Base-by-base conservation (phyloP, 2,888 invertebrate genomes). In the Caenorhabditis sp. region DNA sequence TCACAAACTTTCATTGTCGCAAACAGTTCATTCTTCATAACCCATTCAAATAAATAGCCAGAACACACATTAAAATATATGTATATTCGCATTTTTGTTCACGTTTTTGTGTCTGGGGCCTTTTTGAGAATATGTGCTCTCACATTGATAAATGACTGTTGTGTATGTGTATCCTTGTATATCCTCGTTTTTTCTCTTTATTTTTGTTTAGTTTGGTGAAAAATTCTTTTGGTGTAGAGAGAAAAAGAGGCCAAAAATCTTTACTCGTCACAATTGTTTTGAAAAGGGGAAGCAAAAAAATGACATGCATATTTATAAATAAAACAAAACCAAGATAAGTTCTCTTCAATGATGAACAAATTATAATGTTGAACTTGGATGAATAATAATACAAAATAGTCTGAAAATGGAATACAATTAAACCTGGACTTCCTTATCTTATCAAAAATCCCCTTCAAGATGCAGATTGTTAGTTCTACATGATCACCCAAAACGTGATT, bases 111-210 rank as follows among this genome's bases (percentile, higher is more conserved):
- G 43, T 10, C 43, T 43, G 31, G 5, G 10, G 31, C 31, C 31
- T 31, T 31, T 31, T 31, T 17, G 17, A 43, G 43, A 51, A 51
- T 51, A 67, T 71, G 66, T 67, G 67, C 67, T 71, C 67, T 55
- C 62, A 61, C 57, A 67, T 71, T 72, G 67, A 72, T 67, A 67
- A 72, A 72, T 72, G 72, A 72, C 67, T 64, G 62, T 66, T 71
- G 62, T 51, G 64, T 65, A 57, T 64, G 65, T 64, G 43, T 43
- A 36, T 36, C 51, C 23, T 51, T 43, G 14, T 43, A 43, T 43
- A 43, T 26, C 55, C 23, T 24, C 55, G 8, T 26, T 55, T 55
- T 55, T 43, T 43, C 43, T 43, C 43, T 43, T 43, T 43, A 43
- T 43, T 43, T 43, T 43, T 43, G 43, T 43, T 43, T 43, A 43